These are phyloP conservation scores for Napeogenes sylphis DNA, from an alignment of 2,888 invertebrate genomes.

Conservation along the genomic window DNA sequence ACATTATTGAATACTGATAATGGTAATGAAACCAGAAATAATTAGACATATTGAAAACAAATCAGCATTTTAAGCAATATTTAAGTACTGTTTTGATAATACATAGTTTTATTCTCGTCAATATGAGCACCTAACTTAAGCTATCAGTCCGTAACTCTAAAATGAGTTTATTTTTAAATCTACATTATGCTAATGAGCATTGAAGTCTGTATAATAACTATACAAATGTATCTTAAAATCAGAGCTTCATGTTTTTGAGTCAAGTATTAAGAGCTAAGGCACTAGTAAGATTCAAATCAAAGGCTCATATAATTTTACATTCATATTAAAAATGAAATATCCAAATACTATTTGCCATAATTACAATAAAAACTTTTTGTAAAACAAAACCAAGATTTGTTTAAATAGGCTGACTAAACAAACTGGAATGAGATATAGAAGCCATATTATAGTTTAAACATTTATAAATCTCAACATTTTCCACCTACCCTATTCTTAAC, in stretches of 20 bases:
- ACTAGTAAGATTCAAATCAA: slow-evolving; percentile 14
- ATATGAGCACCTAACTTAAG: slow-evolving; percentile 66
- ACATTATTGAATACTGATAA: slow-evolving; percentile 67
- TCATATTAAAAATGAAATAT: neutral
- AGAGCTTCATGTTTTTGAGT: neutral
- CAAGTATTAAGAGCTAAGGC: slow-evolving; percentile 21
- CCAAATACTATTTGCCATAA: neutral
- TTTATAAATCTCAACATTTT: neutral
- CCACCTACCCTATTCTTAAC: neutral
- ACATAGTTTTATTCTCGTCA: slow-evolving; percentile 22
- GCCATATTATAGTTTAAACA: neutral
- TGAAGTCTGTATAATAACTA: slow-evolving; percentile 12
- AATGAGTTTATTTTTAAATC: slow-evolving; percentile 49
- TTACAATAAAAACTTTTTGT: slow-evolving; percentile 1
- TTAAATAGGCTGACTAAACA: neutral
- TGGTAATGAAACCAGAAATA: slow-evolving; percentile 52
- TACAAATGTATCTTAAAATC: neutral
- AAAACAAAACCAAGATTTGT: neutral
- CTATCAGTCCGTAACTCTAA: slow-evolving; percentile 75
- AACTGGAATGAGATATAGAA: slow-evolving; percentile 22
- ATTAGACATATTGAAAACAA: slow-evolving; percentile 27
- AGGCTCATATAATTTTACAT: neutral
- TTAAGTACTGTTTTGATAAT: slow-evolving; percentile 26
- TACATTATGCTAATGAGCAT: slow-evolving; percentile 35
- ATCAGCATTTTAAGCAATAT: slow-evolving; percentile 13